Percentiles rank a stretch among this genome's conserved stretches.
Conservation (phyloP, 2,113 vertebrate species). For the Promerops cafer region DNA sequence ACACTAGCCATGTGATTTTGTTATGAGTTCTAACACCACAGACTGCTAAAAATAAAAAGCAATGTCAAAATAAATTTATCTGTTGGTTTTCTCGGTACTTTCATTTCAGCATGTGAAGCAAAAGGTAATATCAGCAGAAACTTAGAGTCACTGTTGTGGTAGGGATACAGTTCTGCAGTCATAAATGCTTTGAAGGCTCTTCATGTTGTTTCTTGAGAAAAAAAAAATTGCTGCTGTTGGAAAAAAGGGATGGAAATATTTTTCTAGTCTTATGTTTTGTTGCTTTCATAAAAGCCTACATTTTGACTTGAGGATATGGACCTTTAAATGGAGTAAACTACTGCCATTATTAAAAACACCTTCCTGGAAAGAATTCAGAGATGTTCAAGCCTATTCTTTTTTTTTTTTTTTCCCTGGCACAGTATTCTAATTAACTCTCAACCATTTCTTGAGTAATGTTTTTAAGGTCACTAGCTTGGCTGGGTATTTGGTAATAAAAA, state of each 20-base stretch:
- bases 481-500: conserved; percentile 54
- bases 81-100: background rate
- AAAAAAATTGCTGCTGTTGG: background rate
- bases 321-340: conserved; percentile 43
- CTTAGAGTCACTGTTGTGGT: background rate
- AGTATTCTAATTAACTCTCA: conserved; percentile 46
- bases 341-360: conserved; percentile 48
- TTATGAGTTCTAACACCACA: background rate
- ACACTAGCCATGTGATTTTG: background rate
- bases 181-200: background rate
- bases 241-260: background rate
- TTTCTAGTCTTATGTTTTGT: background rate
- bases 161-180: background rate
- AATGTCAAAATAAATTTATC: background rate
- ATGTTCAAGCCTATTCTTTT: background rate
- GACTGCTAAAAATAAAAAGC: background rate
- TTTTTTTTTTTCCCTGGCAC: background rate
- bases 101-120: background rate
- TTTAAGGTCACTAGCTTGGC: conserved; percentile 52
- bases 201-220: background rate
- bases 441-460: conserved; percentile 39
- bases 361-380: conserved; percentile 55
- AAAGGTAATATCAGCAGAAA: background rate
- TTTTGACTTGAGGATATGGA: conserved; percentile 31
- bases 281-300: background rate